Evolutionary conservation across 2,797 vertebrate species (phyloP), one percentile per base, ranked within the genome.

Genomic region (Phataginus tetradactyla): DNA sequence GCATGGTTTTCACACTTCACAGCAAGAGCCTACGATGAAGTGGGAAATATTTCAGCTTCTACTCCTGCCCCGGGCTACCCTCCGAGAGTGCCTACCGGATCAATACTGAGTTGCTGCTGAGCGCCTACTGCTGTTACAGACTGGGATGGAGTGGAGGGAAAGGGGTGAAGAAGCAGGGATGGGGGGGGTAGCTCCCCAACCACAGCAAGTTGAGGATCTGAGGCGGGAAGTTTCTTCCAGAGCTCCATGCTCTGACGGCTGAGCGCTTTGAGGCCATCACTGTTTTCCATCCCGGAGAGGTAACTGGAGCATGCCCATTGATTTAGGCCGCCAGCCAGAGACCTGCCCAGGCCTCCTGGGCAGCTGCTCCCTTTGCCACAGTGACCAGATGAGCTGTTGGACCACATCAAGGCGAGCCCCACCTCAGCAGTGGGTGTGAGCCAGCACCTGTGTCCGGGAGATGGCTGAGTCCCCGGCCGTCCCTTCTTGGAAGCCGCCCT

Each of bases 321-420:
- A 78, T 34, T 64, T 87, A n/a, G 75, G 79, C 8, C 1, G 32
- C 72, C 63, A 66, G 37, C 66, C 80, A 91, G 57, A 92, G 17
- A 90, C 49, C 66, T 42, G 81, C 85, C 85, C 83, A 45, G 51
- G 57, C 23, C 71, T 75, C 9, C 1, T n/a, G 29, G 39, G 72
- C 79, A 94, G 29, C 90, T 95, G 94, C 96, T 39, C 79, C 89
- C 96, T 96, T 96, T 91, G 83, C 83, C 92, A 90, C 79, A 69
- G 55, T 96, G 94, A 92, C 88, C 95, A 68, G 85, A 89, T 64
- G 49, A 95, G 71, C 55, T 53, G 45, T 68, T 39, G 59, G 92
- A 51, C 80, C 42, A 29, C 63, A 61, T 88, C 86, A 89, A 77
- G 42, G 78, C 74, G 79, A 92, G 81, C 78, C 61, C 63, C 1